phyloP scores from a whole-genome alignment of 2,888 invertebrate genomes.

The Leptura quadrifasciata region DNA sequence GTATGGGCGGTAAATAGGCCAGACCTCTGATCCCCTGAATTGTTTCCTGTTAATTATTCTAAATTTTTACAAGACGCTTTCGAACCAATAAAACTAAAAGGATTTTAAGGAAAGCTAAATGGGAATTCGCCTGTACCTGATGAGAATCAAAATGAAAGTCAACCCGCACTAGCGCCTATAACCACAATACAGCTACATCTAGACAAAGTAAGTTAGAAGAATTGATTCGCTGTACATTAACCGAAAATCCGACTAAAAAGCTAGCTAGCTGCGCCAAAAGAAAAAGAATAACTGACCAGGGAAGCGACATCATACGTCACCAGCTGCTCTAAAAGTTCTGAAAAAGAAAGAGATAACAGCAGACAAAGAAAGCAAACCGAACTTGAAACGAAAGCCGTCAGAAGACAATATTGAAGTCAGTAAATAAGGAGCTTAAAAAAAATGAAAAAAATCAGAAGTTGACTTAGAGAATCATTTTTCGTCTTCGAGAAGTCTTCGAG shows the following conservation, averaged over 20 bases:
- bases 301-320: slow-evolving; percentile 9
- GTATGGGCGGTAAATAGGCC: slow-evolving; percentile 3
- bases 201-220: not conserved
- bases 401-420: not conserved
- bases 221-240: not conserved
- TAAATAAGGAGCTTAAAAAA: too few relatives aligned
- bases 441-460: not conserved
- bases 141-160: not conserved
- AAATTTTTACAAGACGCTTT: not conserved
- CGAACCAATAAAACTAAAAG: not conserved
- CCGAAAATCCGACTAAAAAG: slow-evolving; percentile 2
- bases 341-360: slow-evolving; percentile 3
- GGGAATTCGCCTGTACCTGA: too few relatives aligned
- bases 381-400: not conserved
- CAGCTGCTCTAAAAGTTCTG: not conserved
- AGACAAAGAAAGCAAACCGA: not conserved
- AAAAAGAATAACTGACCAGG: slow-evolving; percentile 1
- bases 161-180: not conserved
- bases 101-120: too few relatives aligned
- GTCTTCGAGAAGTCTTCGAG: slow-evolving; percentile 12
- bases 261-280: not conserved
- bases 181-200: not conserved
- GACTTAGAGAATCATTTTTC: slow-evolving; percentile 2
- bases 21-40: not conserved
- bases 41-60: not conserved